Percentiles rank a stretch among this genome's conserved stretches.
Evolutionary conservation across 2,888 invertebrate genomes (phyloP).

Genomic region (Netelia melanura): DNA sequence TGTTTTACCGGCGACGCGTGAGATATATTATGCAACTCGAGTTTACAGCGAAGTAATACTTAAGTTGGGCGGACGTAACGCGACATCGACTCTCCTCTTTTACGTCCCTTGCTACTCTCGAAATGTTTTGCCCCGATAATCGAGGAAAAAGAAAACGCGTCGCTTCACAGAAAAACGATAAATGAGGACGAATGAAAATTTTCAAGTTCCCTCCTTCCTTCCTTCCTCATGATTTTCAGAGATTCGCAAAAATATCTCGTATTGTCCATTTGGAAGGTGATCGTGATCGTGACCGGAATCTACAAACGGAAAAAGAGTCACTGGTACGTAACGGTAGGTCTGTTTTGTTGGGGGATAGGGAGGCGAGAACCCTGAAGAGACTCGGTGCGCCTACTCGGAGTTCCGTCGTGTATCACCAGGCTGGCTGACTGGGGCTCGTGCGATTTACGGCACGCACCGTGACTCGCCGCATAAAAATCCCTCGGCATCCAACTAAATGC

Average conservation of each 20-base stretch:
- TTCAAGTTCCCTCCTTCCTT: background rate
- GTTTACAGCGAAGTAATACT: slow-evolving; percentile 34
- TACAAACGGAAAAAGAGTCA: slow-evolving; percentile 19
- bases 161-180: no score
- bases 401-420: background rate
- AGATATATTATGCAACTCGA: slow-evolving; percentile 63
- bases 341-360: slow-evolving; percentile 13
- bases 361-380: slow-evolving; percentile 44
- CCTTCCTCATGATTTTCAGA: slow-evolving; percentile 23
- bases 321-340: slow-evolving; percentile 64
- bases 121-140: no score
- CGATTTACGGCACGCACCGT: slow-evolving; percentile 46
- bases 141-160: no score
- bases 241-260: background rate
- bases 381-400: slow-evolving; percentile 14
- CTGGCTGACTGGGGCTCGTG: slow-evolving; percentile 9
- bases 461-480: slow-evolving; percentile 60
- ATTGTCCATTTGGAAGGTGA: slow-evolving; percentile 45
- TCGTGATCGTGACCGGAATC: slow-evolving; percentile 61
- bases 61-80: background rate
- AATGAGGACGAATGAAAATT: no score
- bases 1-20: slow-evolving; percentile 20
- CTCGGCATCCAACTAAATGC: slow-evolving; percentile 24
- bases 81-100: no score
- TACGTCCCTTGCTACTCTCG: no score